phyloP scores from a whole-genome alignment of 1,140 invertebrate species.

The Teleopsis dalmanni region DNA sequence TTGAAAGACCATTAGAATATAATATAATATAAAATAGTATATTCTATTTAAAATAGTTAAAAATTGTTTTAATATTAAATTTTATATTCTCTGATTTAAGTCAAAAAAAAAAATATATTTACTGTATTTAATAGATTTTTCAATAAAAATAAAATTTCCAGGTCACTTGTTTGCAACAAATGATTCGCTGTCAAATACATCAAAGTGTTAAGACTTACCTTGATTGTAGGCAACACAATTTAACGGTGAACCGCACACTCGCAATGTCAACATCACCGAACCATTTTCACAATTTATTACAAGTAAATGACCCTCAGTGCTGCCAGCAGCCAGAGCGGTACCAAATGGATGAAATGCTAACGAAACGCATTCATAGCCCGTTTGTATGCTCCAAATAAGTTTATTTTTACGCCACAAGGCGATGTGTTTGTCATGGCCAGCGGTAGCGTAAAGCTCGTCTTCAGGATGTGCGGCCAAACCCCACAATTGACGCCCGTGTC shows the following conservation, averaged over 20 bases:
- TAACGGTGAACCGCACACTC: conserved; percentile 76
- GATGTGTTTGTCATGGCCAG: conserved; percentile 85
- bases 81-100: too few relatives aligned
- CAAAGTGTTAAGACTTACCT: conserved; percentile 58
- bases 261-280: conserved; percentile 68
- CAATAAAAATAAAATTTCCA: too few relatives aligned
- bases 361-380: conserved; percentile 52
- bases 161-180: too few relatives aligned
- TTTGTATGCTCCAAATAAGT: conserved; percentile 80
- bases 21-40: too few relatives aligned
- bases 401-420: conserved; percentile 83
- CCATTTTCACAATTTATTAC: conserved; percentile 78
- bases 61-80: too few relatives aligned
- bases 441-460: conserved; percentile 86
- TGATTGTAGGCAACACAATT: conserved; percentile 81
- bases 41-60: too few relatives aligned
- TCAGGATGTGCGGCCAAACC: conserved; percentile 83
- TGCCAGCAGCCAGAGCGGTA: conserved; percentile 76
- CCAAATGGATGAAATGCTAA: conserved; percentile 83
- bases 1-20: too few relatives aligned
- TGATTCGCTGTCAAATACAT: too few relatives aligned
- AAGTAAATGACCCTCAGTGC: conserved; percentile 78
- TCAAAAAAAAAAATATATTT: too few relatives aligned
- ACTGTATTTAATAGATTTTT: too few relatives aligned
- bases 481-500: conserved; percentile 84